Evolutionary conservation across 2,888 invertebrate species (phyloP), one percentile per base, ranked within the genome.

Genomic region (Sinodicranocentrus sp.): DNA sequence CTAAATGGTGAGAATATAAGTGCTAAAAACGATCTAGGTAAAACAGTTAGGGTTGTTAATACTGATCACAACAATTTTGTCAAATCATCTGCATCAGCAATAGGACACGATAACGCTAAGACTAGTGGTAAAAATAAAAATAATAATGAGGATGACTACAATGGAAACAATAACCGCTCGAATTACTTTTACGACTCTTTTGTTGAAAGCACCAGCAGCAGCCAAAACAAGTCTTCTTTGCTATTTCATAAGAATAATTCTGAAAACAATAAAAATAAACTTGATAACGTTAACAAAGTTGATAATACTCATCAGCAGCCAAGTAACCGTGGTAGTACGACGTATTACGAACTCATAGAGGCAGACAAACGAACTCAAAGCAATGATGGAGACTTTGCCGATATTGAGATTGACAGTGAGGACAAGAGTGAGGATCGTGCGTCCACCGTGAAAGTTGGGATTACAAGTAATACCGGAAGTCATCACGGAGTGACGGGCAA

Each of bases 231-330:
- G 59, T 70, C 79, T 65, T 80, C 72, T 54, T 68, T 59, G 54
- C 70, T 80, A 54, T 5, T 10, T 17, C 19, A 39, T 39, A 63
- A 39, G 2, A 67, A 63, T 52, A 70, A 80, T 28, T 65, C 72
- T 17, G 43, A 10, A 39, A 65, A 13, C 65, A 68, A 39, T 39
- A 63, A 63, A 2, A 67, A 63, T 52, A 68, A 79, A 25, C 48
- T 63, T 5, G 43, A 10, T 15, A 65, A 13, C 33, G 23, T 44
- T 61, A 33, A 79, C 59, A 78, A 78, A 76, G 13, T 57, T 44
- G 72, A 72, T 54, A 80, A 80, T 80, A 80, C 80, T 80, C 82
- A 82, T 33, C 73, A 52, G 44, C 82, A 73, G 59, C 72, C 80
- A 71, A 48, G 26, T 70, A 71, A 71, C 79, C 79, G 79, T 79